These are phyloP conservation scores for Alauda arvensis DNA, from an alignment of 2,797 vertebrate species.

Conservation along the genomic window DNA sequence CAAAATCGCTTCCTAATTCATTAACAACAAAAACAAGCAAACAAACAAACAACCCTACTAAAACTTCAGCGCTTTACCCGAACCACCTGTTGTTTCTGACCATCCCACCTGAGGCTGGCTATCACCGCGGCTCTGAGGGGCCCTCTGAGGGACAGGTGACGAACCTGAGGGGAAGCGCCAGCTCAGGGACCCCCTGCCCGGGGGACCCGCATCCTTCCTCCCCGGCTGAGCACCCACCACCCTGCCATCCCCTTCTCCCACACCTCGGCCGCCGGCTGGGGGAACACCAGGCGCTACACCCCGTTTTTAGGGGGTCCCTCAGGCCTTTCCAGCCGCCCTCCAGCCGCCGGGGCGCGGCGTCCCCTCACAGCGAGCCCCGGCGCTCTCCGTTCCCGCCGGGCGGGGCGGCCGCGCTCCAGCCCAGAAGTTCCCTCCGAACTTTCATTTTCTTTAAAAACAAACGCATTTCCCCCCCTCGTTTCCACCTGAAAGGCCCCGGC, in stretches of 20 bases:
- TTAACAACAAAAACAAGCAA: background rate
- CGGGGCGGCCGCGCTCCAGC: background rate
- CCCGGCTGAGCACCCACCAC: rapidly evolving
- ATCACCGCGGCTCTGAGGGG: rapidly evolving
- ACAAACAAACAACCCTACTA: background rate
- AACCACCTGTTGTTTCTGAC: background rate
- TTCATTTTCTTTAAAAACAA: background rate
- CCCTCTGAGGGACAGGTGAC: rapidly evolving
- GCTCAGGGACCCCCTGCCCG: background rate
- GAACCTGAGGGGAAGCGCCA: rapidly evolving
- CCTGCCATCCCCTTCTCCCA: background rate
- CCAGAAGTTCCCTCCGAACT: background rate
- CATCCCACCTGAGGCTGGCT: background rate
- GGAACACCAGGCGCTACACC: rapidly evolving
- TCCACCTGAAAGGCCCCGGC: background rate
- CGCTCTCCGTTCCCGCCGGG: background rate
- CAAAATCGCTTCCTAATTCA: rapidly evolving
- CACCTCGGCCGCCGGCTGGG: background rate
- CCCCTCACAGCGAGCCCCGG: background rate
- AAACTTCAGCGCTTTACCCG: background rate
- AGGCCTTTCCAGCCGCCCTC: background rate
- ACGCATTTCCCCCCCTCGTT: background rate
- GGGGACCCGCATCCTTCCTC: background rate
- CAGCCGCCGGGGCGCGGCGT: background rate
- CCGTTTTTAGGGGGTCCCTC: rapidly evolving